Base-by-base conservation (phyloP, 2,113 vertebrate species). In the Ctenomys sociabilis region DNA sequence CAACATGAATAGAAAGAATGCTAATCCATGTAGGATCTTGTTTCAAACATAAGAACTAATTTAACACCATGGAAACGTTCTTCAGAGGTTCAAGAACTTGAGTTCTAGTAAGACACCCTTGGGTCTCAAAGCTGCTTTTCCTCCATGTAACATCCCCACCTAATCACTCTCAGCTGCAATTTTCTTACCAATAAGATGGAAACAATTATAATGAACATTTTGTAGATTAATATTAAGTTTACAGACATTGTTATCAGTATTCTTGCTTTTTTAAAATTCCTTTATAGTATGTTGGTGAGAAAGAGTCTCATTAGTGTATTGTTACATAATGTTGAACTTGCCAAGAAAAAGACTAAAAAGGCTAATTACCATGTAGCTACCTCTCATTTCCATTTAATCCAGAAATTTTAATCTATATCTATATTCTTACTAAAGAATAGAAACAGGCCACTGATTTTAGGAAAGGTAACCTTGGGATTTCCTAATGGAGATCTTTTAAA, bases 391-490 rank as follows among this genome's bases (percentile, higher is more conserved):
- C 84, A 88, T 68, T 61, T 75, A 85, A 72, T 40, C 37, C 54
- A 81, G 85, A 96, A 94, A 92, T 22, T 89, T 61, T 43, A 85
- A 81, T 89, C 52, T 59, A 22, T 24, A 37, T 82, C 84, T 52
- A 59, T 24, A 54, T 85, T 94, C 88, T 83, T 63, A 6, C 75
- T 63, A 30, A 49, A 57, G 75, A 37, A 59, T 59, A 59, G 57
- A 59, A 22, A 22, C 19, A 59, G 19, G 57, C 3, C 16, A 19
- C 57, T 59, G 17, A 59, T 59, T 17, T 0, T 63, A 63, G 28
- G 30, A 81, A 45, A 28, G 40, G n/a, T 63, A 16, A 52, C 17
- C 40, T 24, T 35, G 19, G 11, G 9, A 77, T 84, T 88, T 84
- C 37, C 63, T 64, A 8, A 32, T 52, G 11, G 35, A 63, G 68